Conservation (phyloP, 1,140 invertebrate species). For the Conus ventricosus region DNA sequence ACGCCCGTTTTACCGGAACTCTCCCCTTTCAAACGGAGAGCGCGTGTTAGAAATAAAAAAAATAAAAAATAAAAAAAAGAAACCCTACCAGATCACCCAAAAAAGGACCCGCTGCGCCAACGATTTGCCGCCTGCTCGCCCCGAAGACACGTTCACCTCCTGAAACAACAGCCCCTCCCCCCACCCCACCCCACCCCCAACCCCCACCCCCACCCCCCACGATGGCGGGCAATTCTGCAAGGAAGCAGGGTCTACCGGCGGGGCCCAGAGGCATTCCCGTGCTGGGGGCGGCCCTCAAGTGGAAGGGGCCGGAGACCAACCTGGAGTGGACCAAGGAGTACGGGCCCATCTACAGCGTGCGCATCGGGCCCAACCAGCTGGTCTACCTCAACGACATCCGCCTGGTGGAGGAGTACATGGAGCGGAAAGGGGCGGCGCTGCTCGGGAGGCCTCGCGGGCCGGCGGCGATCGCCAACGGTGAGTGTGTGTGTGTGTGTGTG, state of each 20-base stretch:
- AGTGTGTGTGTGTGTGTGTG: background rate
- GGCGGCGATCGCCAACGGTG: slow-evolving; percentile 45
- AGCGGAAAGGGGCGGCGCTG: slow-evolving; percentile 30
- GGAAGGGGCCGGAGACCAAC: slow-evolving; percentile 49
- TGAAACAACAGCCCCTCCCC: background rate
- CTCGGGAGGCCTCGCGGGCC: slow-evolving; percentile 46
- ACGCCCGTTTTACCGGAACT: too few species aligned
- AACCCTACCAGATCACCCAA: background rate
- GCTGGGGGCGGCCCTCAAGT: slow-evolving; percentile 33
- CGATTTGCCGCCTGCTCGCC: too few species aligned
- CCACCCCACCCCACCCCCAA: background rate
- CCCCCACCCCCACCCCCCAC: background rate
- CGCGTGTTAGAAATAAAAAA: too few species aligned
- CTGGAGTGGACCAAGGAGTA: slow-evolving; percentile 42
- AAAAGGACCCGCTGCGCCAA: background rate
- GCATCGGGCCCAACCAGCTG: slow-evolving; percentile 40
- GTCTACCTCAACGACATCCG: slow-evolving; percentile 49
- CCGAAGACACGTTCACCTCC: background rate
- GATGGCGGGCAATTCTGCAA: background rate
- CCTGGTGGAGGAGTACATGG: slow-evolving; percentile 44
- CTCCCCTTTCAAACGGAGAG: too few species aligned
- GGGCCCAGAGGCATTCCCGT: slow-evolving; percentile 36
- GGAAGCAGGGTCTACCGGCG: slow-evolving; percentile 16
- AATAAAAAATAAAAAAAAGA: too few species aligned
- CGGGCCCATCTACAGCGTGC: slow-evolving; percentile 44